phyloP scores from a whole-genome alignment of 2,797 vertebrate species.

The Garrulus glandarius region DNA sequence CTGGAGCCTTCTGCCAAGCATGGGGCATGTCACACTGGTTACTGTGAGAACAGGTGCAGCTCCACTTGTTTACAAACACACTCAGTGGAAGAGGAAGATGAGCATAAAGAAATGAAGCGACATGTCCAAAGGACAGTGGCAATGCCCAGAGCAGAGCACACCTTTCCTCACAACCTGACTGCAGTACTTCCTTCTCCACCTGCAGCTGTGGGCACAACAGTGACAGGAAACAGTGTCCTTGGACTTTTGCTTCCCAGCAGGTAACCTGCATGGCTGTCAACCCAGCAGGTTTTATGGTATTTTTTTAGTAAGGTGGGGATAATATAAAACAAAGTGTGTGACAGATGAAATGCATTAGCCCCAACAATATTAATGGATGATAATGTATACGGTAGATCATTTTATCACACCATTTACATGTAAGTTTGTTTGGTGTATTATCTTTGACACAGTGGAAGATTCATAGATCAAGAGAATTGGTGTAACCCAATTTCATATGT shows the following conservation, averaged over 20 bases:
- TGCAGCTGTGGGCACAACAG: neutral
- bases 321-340: conserved; percentile 38
- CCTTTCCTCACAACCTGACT: neutral
- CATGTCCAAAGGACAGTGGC: neutral
- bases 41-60: neutral
- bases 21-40: neutral
- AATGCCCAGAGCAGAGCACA: neutral
- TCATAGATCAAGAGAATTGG: conserved; percentile 73
- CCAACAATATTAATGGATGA: conserved; percentile 68
- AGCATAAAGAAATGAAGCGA: neutral
- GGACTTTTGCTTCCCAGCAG: neutral
- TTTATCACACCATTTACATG: conserved; percentile 70
- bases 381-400: conserved; percentile 69
- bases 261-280: neutral
- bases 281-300: neutral
- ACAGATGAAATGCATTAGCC: conserved; percentile 67
- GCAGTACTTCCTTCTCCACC: neutral
- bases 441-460: conserved; percentile 67
- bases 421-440: conserved; percentile 70
- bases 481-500: conserved; percentile 74
- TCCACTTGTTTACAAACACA: neutral
- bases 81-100: neutral
- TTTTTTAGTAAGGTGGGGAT: conserved; percentile 53
- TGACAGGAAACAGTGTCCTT: neutral
- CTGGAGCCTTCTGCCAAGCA: neutral